Conservation (phyloP, 2,888 invertebrate species). For the Boloria selene region DNA sequence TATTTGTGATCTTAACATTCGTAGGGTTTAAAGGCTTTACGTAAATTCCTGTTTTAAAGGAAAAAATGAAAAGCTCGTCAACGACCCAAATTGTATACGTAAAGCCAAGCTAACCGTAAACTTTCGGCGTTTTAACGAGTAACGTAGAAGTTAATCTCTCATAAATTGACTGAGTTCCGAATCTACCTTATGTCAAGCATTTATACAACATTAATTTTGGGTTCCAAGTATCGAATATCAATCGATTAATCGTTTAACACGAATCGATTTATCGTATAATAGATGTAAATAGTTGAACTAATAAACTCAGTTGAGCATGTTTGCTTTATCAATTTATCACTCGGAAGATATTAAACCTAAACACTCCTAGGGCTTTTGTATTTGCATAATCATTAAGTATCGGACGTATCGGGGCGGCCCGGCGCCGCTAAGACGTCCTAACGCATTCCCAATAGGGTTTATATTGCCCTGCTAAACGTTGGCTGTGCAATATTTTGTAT, state of each 20-base stretch:
- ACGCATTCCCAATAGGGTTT: constrained; percentile 44
- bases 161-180: constrained; percentile 43
- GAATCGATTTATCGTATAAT: constrained; percentile 37
- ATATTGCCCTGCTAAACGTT: constrained; percentile 47
- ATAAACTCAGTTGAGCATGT: constrained; percentile 44
- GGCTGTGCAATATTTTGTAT: constrained; percentile 61
- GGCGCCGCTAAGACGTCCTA: constrained; percentile 38
- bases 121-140: constrained; percentile 58
- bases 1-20: constrained; percentile 47
- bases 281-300: constrained; percentile 41
- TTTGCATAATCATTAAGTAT: constrained; percentile 66
- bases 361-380: constrained; percentile 55
- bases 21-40: constrained; percentile 52
- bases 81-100: constrained; percentile 57
- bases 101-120: constrained; percentile 58
- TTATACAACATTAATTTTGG: constrained; percentile 18
- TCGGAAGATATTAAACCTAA: constrained; percentile 55
- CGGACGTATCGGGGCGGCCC: constrained; percentile 38
- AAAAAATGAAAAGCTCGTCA: constrained; percentile 58
- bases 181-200: constrained; percentile 35
- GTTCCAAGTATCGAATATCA: constrained; percentile 12
- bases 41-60: constrained; percentile 56
- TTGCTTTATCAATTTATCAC: constrained; percentile 53
- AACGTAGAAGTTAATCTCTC: constrained; percentile 49
- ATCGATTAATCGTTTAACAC: constrained; percentile 25